Base-by-base conservation (phyloP, 2,888 invertebrate genomes). In the Xestia ashworthii region DNA sequence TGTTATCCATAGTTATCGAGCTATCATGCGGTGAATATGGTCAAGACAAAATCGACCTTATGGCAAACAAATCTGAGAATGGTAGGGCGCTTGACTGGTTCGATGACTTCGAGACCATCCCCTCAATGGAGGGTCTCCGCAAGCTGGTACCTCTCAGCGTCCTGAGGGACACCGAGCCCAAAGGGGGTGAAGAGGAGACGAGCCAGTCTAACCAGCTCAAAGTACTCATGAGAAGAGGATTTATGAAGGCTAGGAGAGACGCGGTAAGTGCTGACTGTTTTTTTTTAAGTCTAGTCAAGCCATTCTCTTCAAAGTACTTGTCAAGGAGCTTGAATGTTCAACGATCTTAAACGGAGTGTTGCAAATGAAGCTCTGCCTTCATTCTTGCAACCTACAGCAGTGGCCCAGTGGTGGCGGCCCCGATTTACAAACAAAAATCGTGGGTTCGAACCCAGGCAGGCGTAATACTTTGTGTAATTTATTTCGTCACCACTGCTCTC, bases 1-100 rank as follows among this genome's bases (percentile, higher is more conserved):
- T 19, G 14, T 94, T 95, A 3, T 95, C n/a, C 14, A n/a, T 50
- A 99, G 99, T 99, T 50, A 99, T 99, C 90, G 99, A 99, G 96
- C 95, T 99, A 88, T 99, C 99, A 0, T 98, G 99, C 87, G 99
- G 98, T 0, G 99, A 99, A 95, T 98, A 99, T 90, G 99, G 99
- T 0, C 97, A 97, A 50, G 98, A 99, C 86, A 98, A 98, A 94
- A 97, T 98, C 25, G 95, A 97, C 22, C 90, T 94, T 0, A 96
- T 99, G 88, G 97, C 98, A 25, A 95, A 95, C 12, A 98, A 97
- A 74, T 97, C 98, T 0, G 97, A 97, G 84, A 98, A 98, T 89
- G 98, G 98, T 9, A 97, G 96, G 90, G 97, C 97, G 22, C 88
- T 98, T 12, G 95, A 97, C 14, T 98, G 98, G 98, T 98, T 98